Evolutionary conservation across 2,888 invertebrate genomes (phyloP).

Genomic region (Agrilus cyanescens): DNA sequence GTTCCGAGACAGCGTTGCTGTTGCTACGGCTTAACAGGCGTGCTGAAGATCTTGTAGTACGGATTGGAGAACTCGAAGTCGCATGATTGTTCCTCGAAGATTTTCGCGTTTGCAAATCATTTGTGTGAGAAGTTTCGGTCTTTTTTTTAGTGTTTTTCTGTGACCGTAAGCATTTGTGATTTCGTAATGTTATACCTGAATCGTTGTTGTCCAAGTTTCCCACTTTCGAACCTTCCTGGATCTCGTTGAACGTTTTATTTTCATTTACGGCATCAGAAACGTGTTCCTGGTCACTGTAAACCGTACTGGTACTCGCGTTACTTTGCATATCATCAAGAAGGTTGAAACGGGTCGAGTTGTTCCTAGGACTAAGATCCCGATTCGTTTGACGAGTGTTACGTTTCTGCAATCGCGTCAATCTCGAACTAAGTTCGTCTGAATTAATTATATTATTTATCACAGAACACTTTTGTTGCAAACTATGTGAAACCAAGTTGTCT

Average conservation of each 20-base stretch:
- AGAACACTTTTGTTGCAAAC: constrained; percentile 13
- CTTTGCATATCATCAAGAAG: constrained; percentile 35
- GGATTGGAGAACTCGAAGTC: no score
- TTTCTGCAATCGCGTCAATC: constrained; percentile 32
- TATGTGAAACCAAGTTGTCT: constrained; percentile 38
- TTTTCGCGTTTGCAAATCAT: no score
- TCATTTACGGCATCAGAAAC: constrained; percentile 34
- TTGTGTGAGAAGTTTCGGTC: no score
- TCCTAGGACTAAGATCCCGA: constrained; percentile 30
- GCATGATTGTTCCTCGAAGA: no score
- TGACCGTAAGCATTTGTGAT: constrained; percentile 42
- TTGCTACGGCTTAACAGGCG: constrained; percentile 16
- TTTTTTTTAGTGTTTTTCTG: no score
- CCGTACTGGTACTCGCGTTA: constrained; percentile 37
- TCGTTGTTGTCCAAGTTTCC: constrained; percentile 7
- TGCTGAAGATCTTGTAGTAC: constrained; percentile 14
- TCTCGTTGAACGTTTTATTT: constrained; percentile 34
- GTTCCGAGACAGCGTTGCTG: constrained; percentile 19
- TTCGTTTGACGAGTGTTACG: constrained; percentile 32
- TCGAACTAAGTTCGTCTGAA: constrained; percentile 22
- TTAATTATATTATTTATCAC: constrained; percentile 18
- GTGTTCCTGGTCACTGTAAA: constrained; percentile 35
- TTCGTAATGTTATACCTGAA: constrained; percentile 47
- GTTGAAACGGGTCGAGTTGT: constrained; percentile 29
- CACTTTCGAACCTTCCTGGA: constrained; percentile 33